Base-by-base conservation (phyloP, 2,797 vertebrate genomes). In the Gymnodraco acuticeps region DNA sequence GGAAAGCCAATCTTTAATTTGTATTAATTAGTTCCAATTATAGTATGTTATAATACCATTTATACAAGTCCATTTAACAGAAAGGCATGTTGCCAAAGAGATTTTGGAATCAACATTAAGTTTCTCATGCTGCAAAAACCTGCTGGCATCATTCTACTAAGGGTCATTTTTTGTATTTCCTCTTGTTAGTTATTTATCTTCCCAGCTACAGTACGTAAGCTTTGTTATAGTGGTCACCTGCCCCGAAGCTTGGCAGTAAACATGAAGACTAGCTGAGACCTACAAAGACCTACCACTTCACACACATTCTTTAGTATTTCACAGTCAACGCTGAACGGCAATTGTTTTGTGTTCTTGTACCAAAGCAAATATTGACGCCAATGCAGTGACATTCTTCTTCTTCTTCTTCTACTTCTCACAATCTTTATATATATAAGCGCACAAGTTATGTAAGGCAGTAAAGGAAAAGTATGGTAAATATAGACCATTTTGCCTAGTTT, bases 11-110 rank as follows among this genome's bases (percentile, higher is more conserved):
- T 0, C 23, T 60, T 60, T 51, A 0, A 15, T 72, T 62, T 60
- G 27, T 38, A 33, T n/a, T 47, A 20, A 55, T 42, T 8, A 59
- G 10, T 58, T n/a, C 19, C 19, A 55, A n/a, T 55, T 64, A 72
- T 12, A 53, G 15, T 48, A 2, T 31, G 60, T 53, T 3, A 43
- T 43, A 16, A 17, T 41, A 48, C 15, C 10, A 51, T 23, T 65
- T 3, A 64, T 41, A 16, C 23, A 54, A 54, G 15, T 16, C 20
- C 59, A 61, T 61, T 46, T 61, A 61, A 23, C 14, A 23, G 56
- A 1, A 38, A 43, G 12, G 12, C 9, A 23, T 43, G 23, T n/a
- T 16, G 31, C 9, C 23, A 52, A 53, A 17, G 19, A 53, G n/a
- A 47, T 43, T 60, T 60, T 23, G 42, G 42, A 33, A n/a, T 47